A percentile compares a stretch with the other conserved stretches of the same genome.
Conservation (phyloP, 1,140 invertebrate genomes). For the Lordiphosa mommai region DNA sequence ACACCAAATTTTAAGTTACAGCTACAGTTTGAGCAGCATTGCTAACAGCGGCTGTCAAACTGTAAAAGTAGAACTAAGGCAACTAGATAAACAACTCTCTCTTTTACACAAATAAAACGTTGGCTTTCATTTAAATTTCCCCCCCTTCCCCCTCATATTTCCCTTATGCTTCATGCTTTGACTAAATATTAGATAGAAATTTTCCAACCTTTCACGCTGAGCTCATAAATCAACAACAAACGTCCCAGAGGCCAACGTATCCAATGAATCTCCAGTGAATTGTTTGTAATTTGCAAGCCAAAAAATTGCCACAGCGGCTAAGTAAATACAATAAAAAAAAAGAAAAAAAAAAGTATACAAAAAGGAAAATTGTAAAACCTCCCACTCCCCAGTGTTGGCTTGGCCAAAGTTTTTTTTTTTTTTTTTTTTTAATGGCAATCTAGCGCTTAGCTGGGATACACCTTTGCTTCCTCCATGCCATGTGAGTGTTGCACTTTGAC, state of each 20-base stretch:
- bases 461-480: not conserved
- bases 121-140: too few relatives aligned
- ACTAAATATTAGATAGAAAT: slow-evolving; percentile 26
- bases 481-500: slow-evolving; percentile 50
- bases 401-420: slow-evolving; percentile 39
- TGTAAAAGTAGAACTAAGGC: too few relatives aligned
- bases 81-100: too few relatives aligned
- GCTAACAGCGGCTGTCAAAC: slow-evolving; percentile 30
- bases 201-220: not conserved
- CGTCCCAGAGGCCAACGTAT: slow-evolving; percentile 29
- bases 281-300: slow-evolving; percentile 59
- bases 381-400: not conserved
- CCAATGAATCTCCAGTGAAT: slow-evolving; percentile 61
- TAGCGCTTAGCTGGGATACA: slow-evolving; percentile 46
- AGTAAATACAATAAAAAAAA: slow-evolving; percentile 8
- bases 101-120: too few relatives aligned
- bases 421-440: slow-evolving; percentile 72
- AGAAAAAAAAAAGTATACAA: not conserved
- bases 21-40: slow-evolving; percentile 10
- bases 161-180: not conserved
- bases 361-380: slow-evolving; percentile 1
- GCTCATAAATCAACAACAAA: slow-evolving; percentile 50
- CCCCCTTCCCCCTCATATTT: too few relatives aligned
- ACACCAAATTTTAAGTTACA: too few relatives aligned
- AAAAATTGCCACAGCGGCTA: slow-evolving; percentile 36